These are phyloP conservation scores for Leptopterna dolabrata DNA, from an alignment of 2,888 invertebrate species.

Conservation along the genomic window DNA sequence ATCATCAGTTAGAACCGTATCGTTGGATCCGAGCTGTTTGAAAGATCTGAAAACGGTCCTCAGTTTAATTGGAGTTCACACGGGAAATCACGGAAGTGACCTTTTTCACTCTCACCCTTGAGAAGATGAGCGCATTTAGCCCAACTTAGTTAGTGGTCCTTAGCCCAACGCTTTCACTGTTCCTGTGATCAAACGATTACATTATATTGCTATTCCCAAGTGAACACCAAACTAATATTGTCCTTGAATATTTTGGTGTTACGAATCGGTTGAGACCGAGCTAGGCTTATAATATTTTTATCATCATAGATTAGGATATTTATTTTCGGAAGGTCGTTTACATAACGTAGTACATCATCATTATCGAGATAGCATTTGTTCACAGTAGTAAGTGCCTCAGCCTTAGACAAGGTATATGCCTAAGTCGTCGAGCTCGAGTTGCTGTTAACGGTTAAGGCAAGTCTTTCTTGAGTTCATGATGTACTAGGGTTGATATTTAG, in stretches of 20 bases:
- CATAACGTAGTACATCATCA: too few relatives aligned
- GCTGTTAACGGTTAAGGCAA: too few relatives aligned
- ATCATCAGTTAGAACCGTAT: background rate
- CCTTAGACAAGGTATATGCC: too few relatives aligned
- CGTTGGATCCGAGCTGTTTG: background rate
- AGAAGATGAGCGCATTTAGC: constrained; percentile 20
- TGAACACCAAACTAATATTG: background rate
- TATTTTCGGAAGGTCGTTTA: too few relatives aligned
- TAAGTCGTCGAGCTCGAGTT: too few relatives aligned
- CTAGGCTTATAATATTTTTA: too few relatives aligned
- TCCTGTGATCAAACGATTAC: background rate
- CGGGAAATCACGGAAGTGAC: constrained; percentile 38
- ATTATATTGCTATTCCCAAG: constrained; percentile 22
- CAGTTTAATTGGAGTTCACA: constrained; percentile 27
- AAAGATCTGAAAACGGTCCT: background rate
- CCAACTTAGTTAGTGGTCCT: constrained; percentile 5
- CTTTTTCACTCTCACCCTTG: constrained; percentile 42
- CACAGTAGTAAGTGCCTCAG: too few relatives aligned
- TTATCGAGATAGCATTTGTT: too few relatives aligned
- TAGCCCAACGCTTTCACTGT: constrained; percentile 25
- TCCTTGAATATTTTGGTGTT: background rate
- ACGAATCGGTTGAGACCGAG: background rate
- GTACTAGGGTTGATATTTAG: too few relatives aligned
- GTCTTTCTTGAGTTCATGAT: too few relatives aligned
- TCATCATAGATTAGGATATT: too few relatives aligned